A percentile compares a stretch with the other conserved stretches of the same genome.
Evolutionary conservation across 2,797 vertebrate genomes (phyloP).

Genomic region (Etheostoma perlongum): DNA sequence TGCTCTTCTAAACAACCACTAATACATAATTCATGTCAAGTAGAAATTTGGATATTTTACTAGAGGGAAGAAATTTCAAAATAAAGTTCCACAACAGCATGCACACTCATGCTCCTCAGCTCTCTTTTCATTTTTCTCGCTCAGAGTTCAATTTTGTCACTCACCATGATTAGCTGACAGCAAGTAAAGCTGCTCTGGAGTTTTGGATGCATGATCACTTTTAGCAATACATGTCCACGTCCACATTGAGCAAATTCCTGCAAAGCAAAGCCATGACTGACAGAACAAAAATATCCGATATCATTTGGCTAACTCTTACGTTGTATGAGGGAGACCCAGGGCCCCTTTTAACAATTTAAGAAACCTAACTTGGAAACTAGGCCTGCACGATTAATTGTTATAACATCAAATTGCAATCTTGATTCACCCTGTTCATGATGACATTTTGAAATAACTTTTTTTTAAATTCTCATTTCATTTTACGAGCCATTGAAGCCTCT

Average conservation of each 20-base stretch:
- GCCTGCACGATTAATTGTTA: too few species aligned
- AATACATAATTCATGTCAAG: constrained; percentile 99
- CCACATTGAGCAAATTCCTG: neutral
- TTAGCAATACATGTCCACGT: neutral
- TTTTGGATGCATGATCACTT: constrained; percentile 46
- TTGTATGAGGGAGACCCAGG: neutral
- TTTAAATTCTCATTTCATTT: too few species aligned
- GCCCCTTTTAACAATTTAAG: neutral
- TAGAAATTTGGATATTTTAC: constrained; percentile 97
- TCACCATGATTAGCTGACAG: constrained; percentile 87
- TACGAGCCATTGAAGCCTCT: too few species aligned
- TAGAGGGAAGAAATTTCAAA: constrained; percentile 92
- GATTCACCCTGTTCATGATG: too few species aligned
- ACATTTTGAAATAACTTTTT: too few species aligned
- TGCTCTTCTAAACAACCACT: constrained; percentile 92
- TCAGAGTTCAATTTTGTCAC: constrained; percentile 85
- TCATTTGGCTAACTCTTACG: neutral
- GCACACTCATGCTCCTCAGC: constrained; percentile 18
- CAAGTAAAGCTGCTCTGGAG: constrained; percentile 85
- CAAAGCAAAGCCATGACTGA: neutral
- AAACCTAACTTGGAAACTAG: neutral
- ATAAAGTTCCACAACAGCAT: constrained; percentile 72
- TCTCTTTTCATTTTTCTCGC: constrained; percentile 74
- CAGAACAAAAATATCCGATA: neutral
- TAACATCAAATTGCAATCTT: too few species aligned